phyloP scores from a whole-genome alignment of 2,113 vertebrate genomes.

The Monarcha castaneiventris region DNA sequence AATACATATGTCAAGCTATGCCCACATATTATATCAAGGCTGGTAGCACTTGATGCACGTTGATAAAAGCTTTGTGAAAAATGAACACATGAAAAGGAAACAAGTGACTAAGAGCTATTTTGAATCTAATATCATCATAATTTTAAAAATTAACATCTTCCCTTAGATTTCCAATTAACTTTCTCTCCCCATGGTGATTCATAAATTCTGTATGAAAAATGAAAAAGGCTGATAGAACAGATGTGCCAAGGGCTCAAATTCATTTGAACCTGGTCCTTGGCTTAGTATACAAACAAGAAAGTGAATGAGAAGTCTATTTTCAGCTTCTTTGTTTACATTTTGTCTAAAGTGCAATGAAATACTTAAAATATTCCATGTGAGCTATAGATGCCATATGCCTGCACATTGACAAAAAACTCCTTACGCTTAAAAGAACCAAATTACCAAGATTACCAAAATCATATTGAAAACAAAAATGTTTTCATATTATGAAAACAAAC shows the following conservation, averaged over 20 bases:
- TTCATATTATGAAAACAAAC: background rate
- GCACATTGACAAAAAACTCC: background rate
- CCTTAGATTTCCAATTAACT: background rate
- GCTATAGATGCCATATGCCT: background rate
- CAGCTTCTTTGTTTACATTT: background rate
- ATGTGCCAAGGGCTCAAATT: background rate
- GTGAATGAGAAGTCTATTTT: background rate
- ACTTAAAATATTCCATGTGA: background rate
- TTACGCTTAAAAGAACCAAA: background rate
- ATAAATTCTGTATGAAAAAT: background rate
- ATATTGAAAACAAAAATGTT: background rate
- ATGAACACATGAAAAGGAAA: background rate
- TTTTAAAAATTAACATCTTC: background rate
- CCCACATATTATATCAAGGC: background rate
- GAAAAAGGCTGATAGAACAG: background rate
- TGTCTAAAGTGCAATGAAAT: background rate
- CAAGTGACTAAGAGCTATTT: background rate
- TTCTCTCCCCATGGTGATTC: background rate
- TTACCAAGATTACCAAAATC: background rate
- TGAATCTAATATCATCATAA: background rate
- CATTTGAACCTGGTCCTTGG: background rate
- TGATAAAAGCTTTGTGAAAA: background rate
- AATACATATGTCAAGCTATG: background rate
- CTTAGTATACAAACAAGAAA: background rate
- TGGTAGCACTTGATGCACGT: background rate